A percentile compares a stretch with the other conserved stretches of the same genome.
Conservation (phyloP, 2,888 invertebrate genomes). For the Acleris literana region DNA sequence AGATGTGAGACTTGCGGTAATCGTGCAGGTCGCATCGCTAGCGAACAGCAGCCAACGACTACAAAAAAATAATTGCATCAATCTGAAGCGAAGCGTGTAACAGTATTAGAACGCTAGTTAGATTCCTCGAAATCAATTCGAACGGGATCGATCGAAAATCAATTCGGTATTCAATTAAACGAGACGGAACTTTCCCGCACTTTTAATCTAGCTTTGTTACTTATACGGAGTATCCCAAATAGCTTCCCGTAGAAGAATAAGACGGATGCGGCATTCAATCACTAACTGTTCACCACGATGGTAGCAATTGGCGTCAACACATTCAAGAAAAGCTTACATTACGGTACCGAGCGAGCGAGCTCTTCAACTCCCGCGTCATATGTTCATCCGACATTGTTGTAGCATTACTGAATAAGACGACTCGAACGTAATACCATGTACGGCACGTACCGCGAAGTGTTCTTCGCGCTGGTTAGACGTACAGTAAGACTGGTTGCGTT, state of each 20-base stretch:
- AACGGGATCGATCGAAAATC: constrained; percentile 72
- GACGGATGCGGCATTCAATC: constrained; percentile 69
- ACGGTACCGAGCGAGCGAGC: constrained; percentile 46
- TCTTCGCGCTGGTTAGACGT: too few species aligned
- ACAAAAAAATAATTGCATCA: constrained; percentile 61
- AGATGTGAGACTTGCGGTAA: not conserved
- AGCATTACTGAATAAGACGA: not conserved
- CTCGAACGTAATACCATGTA: not conserved
- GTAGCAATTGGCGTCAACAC: constrained; percentile 51
- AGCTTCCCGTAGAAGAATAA: constrained; percentile 70
- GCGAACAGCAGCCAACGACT: constrained; percentile 42
- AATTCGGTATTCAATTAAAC: constrained; percentile 77
- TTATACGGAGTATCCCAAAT: constrained; percentile 69
- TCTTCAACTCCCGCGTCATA: constrained; percentile 20
- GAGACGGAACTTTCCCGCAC: constrained; percentile 70
- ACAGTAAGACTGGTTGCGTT: too few species aligned
- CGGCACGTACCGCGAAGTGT: not conserved
- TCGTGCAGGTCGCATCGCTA: constrained; percentile 12
- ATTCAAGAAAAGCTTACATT: constrained; percentile 57
- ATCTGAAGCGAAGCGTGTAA: constrained; percentile 57
- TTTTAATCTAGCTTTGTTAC: constrained; percentile 71
- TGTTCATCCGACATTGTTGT: not conserved
- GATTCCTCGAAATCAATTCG: constrained; percentile 65
- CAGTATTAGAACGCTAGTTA: constrained; percentile 61
- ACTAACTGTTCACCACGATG: constrained; percentile 66